Base-by-base conservation (phyloP, 2,797 vertebrate species). In the Galago senegalensis region DNA sequence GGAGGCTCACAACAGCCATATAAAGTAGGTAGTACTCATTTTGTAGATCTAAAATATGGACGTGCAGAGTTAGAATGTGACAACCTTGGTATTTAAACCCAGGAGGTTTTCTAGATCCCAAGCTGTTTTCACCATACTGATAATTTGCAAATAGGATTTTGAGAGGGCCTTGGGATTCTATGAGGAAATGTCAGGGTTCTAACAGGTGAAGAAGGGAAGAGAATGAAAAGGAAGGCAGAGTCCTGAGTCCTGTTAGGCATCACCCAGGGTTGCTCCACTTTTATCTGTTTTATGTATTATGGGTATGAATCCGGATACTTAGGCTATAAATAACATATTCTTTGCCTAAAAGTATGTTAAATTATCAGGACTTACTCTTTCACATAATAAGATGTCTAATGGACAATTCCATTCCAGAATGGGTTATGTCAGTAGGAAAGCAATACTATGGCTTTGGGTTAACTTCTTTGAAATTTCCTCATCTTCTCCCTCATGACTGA, bases 381-480 rank as follows among this genome's bases (percentile, higher is more conserved):
- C 27, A 60, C 17, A 53, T 67, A 34, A 69, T 27, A 31, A 81
- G 56, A 86, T 2, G 3, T n/a, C 25, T 31, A 21, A 58, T 31
- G 11, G 13, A 63, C 76, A 61, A 34, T 76, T 63, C 67, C 65
- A 89, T 40, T 75, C 43, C 49, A 72, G 69, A 89, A 81, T 3
- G n/a, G 43, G 46, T 77, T 82, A 73, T 93, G 87, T 95, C 56
- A 67, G 16, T 27, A 67, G 43, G n/a, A 75, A 85, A 91, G 60
- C 2, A 10, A 13, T 58, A 40, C 40, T 56, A 31, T 46, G 37
- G 43, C 49, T 80, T 70, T 67, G 37, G 25, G 20, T 70, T 79
- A 61, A 21, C 8, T 6, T 77, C 87, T 76, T 65, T 17, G 21
- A 75, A 93, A 73, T 84, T 43, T 40, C 60, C 70, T 43, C 23